Evolutionary conservation across 2,113 vertebrate genomes (phyloP).

Genomic region (Corynorhinus townsendii): DNA sequence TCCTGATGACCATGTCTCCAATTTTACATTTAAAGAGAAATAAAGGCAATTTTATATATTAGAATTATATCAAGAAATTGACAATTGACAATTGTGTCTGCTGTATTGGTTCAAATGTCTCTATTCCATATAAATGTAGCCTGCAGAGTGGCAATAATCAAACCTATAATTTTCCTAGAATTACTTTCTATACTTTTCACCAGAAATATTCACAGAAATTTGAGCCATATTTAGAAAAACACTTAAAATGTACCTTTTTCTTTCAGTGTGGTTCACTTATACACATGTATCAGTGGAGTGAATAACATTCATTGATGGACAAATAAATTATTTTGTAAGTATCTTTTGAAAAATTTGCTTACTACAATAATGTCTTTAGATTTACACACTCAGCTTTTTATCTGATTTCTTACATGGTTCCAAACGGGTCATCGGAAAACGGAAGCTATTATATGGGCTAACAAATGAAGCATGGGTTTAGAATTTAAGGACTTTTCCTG

Average conservation of each 20-base stretch:
- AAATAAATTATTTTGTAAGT: constrained; percentile 16
- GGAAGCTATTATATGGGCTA: constrained; percentile 17
- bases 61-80: neutral
- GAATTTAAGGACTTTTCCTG: constrained; percentile 17
- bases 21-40: neutral
- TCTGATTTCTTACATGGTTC: constrained; percentile 37
- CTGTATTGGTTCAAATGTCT: neutral
- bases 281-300: constrained; percentile 4
- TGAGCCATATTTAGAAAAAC: neutral
- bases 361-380: constrained; percentile 17
- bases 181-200: neutral
- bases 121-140: neutral
- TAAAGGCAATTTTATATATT: neutral
- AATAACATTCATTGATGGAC: constrained; percentile 30
- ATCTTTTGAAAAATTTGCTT: constrained; percentile 21
- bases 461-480: constrained; percentile 33
- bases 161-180: neutral
- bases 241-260: neutral
- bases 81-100: neutral
- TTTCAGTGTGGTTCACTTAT: neutral
- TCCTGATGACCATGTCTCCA: too few relatives aligned
- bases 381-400: constrained; percentile 45
- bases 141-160: neutral
- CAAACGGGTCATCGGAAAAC: constrained; percentile 38
- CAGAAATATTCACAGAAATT: neutral